Conservation (phyloP, 1,140 invertebrate genomes). For the Bathynomus jamesi region DNA sequence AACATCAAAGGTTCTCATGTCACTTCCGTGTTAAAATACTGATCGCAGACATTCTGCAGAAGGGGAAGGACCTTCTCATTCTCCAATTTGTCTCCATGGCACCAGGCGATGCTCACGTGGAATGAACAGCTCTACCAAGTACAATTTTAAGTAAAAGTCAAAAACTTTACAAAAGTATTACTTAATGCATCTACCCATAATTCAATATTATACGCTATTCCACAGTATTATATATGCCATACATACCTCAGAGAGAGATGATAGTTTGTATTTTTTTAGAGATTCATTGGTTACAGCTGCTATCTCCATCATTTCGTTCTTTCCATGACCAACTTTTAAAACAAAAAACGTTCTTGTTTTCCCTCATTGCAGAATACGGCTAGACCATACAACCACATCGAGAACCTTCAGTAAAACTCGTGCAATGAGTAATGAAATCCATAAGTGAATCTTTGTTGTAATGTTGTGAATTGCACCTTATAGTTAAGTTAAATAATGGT, state of each 20-base stretch:
- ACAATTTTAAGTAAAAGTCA: no score
- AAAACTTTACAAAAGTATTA: no score
- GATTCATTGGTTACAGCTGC: constrained; percentile 52
- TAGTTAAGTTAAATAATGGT: no score
- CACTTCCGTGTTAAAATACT: constrained; percentile 40
- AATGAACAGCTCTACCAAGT: constrained; percentile 62
- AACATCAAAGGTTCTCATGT: constrained; percentile 39
- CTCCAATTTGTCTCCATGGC: constrained; percentile 51
- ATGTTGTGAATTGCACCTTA: no score
- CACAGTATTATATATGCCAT: not conserved
- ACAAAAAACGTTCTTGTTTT: constrained; percentile 63
- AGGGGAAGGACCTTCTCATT: constrained; percentile 45
- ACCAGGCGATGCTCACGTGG: constrained; percentile 61
- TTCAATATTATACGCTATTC: no score
- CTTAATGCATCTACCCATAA: no score
- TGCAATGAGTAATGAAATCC: no score
- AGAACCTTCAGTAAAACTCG: no score
- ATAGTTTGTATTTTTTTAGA: constrained; percentile 58
- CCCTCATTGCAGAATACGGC: constrained; percentile 65
- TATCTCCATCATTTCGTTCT: constrained; percentile 48
- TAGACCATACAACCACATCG: constrained; percentile 51
- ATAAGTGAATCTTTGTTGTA: no score
- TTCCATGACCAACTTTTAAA: constrained; percentile 49
- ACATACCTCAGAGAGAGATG: constrained; percentile 56
- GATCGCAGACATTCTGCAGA: constrained; percentile 43